These are phyloP conservation scores for Argyrosomus regius DNA, from an alignment of 2,797 vertebrate genomes.

Conservation along the genomic window DNA sequence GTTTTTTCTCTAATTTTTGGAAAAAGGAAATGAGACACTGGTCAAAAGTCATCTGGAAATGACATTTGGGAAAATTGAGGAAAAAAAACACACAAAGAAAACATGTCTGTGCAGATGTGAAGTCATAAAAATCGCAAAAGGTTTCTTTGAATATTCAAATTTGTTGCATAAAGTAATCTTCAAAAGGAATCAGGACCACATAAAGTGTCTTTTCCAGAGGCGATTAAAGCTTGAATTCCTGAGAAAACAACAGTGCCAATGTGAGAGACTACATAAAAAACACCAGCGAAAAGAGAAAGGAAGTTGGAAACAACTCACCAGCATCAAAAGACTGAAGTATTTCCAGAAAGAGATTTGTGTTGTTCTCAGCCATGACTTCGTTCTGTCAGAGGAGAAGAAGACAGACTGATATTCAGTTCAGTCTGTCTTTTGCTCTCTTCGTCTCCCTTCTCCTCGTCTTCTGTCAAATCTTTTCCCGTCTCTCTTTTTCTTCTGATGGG, in stretches of 20 bases:
- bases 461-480: constrained; percentile 57
- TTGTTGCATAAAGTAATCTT: constrained; percentile 29
- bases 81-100: constrained; percentile 28
- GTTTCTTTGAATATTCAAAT: constrained; percentile 3
- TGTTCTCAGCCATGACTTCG: constrained; percentile 91
- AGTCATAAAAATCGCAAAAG: background rate
- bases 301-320: constrained; percentile 87
- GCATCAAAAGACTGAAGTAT: constrained; percentile 90
- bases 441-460: constrained; percentile 42
- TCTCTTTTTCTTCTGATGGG: constrained; percentile 64
- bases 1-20: constrained; percentile 42
- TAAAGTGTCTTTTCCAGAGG: constrained; percentile 30
- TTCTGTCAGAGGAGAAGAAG: constrained; percentile 71
- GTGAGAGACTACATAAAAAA: constrained; percentile 60
- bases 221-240: constrained; percentile 58
- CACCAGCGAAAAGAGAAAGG: constrained; percentile 37
- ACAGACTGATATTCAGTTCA: constrained; percentile 52
- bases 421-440: constrained; percentile 50
- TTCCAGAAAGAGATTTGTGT: constrained; percentile 85
- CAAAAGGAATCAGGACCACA: constrained; percentile 18
- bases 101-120: constrained; percentile 19
- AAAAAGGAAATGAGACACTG: constrained; percentile 58
- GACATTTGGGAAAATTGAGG: constrained; percentile 70
- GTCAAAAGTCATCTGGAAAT: constrained; percentile 81
- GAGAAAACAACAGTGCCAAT: constrained; percentile 44